These are phyloP conservation scores for Kradibia gibbosae DNA, from an alignment of 1,140 invertebrate genomes.

Conservation along the genomic window DNA sequence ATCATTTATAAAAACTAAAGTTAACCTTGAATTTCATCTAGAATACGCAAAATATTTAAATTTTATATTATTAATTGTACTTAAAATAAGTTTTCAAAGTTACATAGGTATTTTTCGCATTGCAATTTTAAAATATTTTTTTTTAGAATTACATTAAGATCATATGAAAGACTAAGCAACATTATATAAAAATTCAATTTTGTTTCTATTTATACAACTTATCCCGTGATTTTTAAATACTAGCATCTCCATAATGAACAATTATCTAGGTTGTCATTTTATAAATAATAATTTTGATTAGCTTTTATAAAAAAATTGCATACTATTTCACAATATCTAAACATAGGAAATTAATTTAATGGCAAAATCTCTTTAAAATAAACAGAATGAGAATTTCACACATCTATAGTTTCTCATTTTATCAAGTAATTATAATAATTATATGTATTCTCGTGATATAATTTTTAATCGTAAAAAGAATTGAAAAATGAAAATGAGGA, in stretches of 20 bases:
- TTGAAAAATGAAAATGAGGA: slow-evolving; percentile 24
- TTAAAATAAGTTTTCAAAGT: slow-evolving; percentile 48
- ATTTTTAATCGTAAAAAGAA: slow-evolving; percentile 3
- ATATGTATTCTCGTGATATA: not conserved
- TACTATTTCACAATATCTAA: not conserved
- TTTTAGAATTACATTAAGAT: slow-evolving; percentile 39
- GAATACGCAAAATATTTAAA: slow-evolving; percentile 34
- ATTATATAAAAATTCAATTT: slow-evolving; percentile 47
- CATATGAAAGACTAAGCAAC: slow-evolving; percentile 48
- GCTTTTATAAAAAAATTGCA: not conserved
- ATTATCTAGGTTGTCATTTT: slow-evolving; percentile 9
- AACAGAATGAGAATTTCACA: slow-evolving; percentile 24
- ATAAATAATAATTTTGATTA: slow-evolving; percentile 27
- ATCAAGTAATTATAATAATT: slow-evolving; percentile 3
- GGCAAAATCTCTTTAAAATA: slow-evolving; percentile 15
- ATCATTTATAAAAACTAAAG: slow-evolving; percentile 25
- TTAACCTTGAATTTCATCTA: not conserved
- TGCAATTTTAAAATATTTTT: slow-evolving; percentile 38
- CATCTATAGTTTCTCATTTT: not conserved
- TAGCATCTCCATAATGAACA: slow-evolving; percentile 18
- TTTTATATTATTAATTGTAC: slow-evolving; percentile 21
- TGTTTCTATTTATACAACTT: slow-evolving; percentile 44
- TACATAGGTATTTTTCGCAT: slow-evolving; percentile 29
- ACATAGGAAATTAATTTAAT: not conserved
- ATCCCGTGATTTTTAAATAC: slow-evolving; percentile 32